phyloP scores from a whole-genome alignment of 2,113 vertebrate species.

The Leptobrachium leishanense region DNA sequence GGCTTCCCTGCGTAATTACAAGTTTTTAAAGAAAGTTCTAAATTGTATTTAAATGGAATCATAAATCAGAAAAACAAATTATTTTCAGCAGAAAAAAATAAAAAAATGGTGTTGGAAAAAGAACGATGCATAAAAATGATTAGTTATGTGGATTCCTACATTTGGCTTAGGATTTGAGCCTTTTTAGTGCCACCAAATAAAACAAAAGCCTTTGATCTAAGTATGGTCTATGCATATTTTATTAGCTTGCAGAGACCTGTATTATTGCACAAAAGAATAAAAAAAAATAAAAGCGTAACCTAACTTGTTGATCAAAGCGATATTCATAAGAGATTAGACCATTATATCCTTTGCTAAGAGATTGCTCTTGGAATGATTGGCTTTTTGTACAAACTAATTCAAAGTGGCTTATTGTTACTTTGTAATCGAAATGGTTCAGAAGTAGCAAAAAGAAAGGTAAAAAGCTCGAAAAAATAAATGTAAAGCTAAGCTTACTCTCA shows the following conservation, averaged over 20 bases:
- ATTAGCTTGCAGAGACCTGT: neutral
- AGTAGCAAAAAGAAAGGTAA: neutral
- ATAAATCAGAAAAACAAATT: slow-evolving; percentile 11
- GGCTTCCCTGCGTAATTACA: slow-evolving; percentile 4
- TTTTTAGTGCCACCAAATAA: neutral
- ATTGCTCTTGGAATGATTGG: too few species aligned
- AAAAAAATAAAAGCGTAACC: neutral
- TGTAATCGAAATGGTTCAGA: neutral
- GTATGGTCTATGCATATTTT: neutral
- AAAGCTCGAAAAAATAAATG: too few species aligned
- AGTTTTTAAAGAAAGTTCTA: slow-evolving; percentile 7
- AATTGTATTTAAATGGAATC: neutral
- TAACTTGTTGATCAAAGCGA: slow-evolving; percentile 20
- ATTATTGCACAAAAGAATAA: neutral
- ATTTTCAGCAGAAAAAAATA: neutral
- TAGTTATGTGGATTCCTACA: neutral
- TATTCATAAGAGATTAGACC: slow-evolving; percentile 1
- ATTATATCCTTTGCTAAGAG: slow-evolving; percentile 10
- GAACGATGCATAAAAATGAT: neutral
- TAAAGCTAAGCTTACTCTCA: too few species aligned
- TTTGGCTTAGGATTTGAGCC: slow-evolving; percentile 9
- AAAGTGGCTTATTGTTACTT: slow-evolving; percentile 2
- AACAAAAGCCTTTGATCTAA: slow-evolving; percentile 17
- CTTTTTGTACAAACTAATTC: slow-evolving; percentile 1
- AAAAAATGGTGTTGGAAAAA: neutral